Percentiles rank a stretch among this genome's conserved stretches.
These are phyloP conservation scores for Euplagia quadripunctaria DNA, from an alignment of 2,888 invertebrate genomes.

Conservation along the genomic window DNA sequence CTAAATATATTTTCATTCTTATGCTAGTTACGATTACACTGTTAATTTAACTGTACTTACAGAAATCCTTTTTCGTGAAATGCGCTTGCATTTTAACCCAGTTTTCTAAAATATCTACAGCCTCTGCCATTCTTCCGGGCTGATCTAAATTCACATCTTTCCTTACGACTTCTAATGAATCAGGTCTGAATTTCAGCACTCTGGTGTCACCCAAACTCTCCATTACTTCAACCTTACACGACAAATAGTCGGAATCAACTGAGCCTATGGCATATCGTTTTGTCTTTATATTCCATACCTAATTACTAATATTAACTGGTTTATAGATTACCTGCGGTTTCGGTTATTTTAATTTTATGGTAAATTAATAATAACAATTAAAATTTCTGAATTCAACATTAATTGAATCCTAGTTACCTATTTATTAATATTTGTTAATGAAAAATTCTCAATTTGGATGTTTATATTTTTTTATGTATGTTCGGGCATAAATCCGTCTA, in stretches of 20 bases:
- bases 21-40: no score
- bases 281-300: background rate
- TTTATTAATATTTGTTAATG: no score
- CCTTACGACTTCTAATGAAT: slow-evolving; percentile 58
- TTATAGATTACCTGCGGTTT: background rate
- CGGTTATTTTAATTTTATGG: background rate
- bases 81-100: slow-evolving; percentile 68
- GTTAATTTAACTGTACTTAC: slow-evolving; percentile 49
- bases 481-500: no score
- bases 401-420: no score
- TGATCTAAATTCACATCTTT: slow-evolving; percentile 56
- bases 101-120: slow-evolving; percentile 61
- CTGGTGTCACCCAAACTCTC: background rate
- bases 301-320: background rate
- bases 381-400: no score
- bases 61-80: slow-evolving; percentile 63
- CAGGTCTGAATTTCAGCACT: slow-evolving; percentile 55
- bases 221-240: background rate
- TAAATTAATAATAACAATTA: no score
- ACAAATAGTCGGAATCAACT: background rate
- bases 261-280: background rate
- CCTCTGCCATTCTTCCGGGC: slow-evolving; percentile 56
- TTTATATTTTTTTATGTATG: no score
- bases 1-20: background rate
- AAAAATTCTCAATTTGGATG: no score